Conservation (phyloP, 2,113 vertebrate species). For the Lasiurus borealis region DNA sequence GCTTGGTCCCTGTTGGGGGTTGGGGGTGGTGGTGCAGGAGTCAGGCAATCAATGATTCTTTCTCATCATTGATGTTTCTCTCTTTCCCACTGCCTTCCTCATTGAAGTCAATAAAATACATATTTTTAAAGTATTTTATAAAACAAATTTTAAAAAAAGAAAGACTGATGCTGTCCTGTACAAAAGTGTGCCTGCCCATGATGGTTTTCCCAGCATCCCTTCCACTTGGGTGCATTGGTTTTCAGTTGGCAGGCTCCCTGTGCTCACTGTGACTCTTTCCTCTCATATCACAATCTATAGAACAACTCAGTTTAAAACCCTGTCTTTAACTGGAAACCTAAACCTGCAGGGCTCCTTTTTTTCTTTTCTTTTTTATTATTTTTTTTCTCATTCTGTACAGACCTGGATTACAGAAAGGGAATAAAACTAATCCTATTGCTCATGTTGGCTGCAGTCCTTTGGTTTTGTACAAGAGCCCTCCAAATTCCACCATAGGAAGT, state of each 20-base stretch:
- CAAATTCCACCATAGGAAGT: constrained; percentile 41
- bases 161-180: neutral
- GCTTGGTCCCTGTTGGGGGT: too few species aligned
- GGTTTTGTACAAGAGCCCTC: constrained; percentile 41
- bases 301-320: constrained; percentile 9
- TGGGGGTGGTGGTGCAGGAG: too few species aligned
- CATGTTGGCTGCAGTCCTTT: constrained; percentile 7
- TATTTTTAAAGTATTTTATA: too few species aligned
- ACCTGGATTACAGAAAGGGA: constrained; percentile 63
- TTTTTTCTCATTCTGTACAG: constrained; percentile 14
- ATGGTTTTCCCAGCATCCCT: neutral
- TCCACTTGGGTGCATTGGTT: neutral
- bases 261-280: neutral
- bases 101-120: too few species aligned
- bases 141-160: neutral
- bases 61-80: too few species aligned
- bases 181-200: neutral
- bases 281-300: constrained; percentile 40
- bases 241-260: neutral
- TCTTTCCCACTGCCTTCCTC: too few species aligned
- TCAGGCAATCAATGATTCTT: too few species aligned
- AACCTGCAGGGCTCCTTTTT: constrained; percentile 5
- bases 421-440: constrained; percentile 65
- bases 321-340: constrained; percentile 59
- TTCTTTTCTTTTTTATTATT: neutral